Evolutionary conservation across 2,888 invertebrate species (phyloP).

Genomic region (Noctua janthe): DNA sequence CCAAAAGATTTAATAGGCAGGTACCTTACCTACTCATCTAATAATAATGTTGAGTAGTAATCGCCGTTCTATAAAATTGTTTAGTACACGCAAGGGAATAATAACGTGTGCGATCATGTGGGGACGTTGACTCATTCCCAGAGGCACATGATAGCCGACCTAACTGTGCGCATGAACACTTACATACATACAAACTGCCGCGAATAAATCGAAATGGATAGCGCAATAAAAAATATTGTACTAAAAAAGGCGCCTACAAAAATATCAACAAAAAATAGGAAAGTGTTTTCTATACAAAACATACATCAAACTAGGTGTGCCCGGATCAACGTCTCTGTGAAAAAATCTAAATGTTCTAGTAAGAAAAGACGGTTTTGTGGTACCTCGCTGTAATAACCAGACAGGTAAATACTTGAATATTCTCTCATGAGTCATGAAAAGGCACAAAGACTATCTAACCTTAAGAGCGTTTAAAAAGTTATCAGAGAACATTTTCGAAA

Average conservation of each 20-base stretch:
- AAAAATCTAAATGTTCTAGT: not conserved
- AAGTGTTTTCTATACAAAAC: constrained; percentile 25
- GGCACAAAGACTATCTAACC: not conserved
- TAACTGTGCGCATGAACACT: constrained; percentile 53
- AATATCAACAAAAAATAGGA: constrained; percentile 34
- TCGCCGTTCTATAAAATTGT: constrained; percentile 68
- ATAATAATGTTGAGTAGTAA: constrained; percentile 28
- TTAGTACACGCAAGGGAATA: constrained; percentile 74
- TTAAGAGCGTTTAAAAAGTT: not conserved
- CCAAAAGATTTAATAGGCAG: constrained; percentile 9
- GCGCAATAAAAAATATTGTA: constrained; percentile 44
- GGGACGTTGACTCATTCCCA: constrained; percentile 72
- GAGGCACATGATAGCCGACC: constrained; percentile 59
- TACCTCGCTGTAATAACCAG: not conserved
- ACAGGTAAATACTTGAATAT: constrained; percentile 1
- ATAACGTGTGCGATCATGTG: constrained; percentile 65
- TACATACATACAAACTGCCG: constrained; percentile 58
- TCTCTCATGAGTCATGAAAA: not conserved
- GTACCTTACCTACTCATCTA: constrained; percentile 10
- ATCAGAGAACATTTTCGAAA: no score
- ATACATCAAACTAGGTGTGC: constrained; percentile 6
- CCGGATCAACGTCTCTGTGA: not conserved
- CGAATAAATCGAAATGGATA: constrained; percentile 58
- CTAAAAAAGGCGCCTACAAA: constrained; percentile 18
- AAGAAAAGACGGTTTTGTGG: not conserved